phyloP scores from a whole-genome alignment of 2,113 vertebrate genomes.

The Eretmochelys imbricata region DNA sequence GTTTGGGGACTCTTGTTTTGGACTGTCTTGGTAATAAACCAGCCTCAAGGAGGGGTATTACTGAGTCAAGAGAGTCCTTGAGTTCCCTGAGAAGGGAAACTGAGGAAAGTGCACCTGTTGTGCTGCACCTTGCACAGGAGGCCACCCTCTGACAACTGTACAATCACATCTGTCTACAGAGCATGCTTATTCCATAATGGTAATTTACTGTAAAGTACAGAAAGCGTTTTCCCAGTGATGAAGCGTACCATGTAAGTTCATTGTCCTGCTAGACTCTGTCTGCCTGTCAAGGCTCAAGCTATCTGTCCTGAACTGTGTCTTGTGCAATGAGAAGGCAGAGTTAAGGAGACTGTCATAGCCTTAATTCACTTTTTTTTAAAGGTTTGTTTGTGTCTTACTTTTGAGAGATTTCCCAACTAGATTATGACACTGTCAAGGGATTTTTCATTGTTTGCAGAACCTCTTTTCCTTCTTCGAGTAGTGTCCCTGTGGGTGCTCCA shows the following conservation, averaged over 20 bases:
- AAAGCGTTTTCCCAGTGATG: neutral
- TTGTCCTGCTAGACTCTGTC: neutral
- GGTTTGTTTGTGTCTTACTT: neutral
- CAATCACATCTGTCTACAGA: neutral
- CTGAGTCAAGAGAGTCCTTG: too few relatives aligned
- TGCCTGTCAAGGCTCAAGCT: neutral
- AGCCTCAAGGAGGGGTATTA: too few relatives aligned
- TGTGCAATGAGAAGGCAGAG: fast-evolving
- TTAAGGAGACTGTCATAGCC: neutral
- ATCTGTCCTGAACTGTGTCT: neutral
- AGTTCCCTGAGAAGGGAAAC: too few relatives aligned
- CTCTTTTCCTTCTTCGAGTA: neutral
- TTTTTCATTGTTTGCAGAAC: neutral
- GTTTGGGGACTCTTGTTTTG: too few relatives aligned
- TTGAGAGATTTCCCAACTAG: neutral
- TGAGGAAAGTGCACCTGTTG: too few relatives aligned
- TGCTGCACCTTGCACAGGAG: too few relatives aligned
- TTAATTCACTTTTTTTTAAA: neutral
- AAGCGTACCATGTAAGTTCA: neutral
- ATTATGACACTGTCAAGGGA: neutral
- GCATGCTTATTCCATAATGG: neutral
- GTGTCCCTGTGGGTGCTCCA: too few relatives aligned
- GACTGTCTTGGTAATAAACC: too few relatives aligned
- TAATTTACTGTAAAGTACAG: neutral
- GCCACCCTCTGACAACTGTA: neutral